Conservation (phyloP, 2,888 invertebrate genomes). For the Sinopyrophorus schimmeli region DNA sequence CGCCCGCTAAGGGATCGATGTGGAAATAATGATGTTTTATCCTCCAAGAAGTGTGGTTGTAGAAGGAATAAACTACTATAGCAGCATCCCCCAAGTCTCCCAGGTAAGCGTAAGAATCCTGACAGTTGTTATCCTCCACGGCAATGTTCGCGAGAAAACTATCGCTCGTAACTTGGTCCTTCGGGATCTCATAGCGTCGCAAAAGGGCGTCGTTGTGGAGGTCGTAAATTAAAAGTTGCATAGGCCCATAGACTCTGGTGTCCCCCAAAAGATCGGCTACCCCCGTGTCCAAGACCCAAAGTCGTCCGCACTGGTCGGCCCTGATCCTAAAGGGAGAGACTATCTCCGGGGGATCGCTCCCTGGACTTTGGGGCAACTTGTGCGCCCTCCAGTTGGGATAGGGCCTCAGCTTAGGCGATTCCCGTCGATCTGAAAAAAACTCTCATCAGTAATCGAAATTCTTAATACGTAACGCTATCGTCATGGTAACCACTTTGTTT, state of each 20-base stretch:
- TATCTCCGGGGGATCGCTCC: conserved; percentile 63
- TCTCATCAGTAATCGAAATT: too few species aligned
- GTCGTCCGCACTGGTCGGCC: conserved; percentile 74
- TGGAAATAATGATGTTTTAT: conserved; percentile 63
- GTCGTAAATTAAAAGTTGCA: conserved; percentile 73
- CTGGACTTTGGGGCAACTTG: conserved; percentile 56
- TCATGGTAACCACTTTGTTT: too few species aligned
- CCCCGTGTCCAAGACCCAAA: conserved; percentile 81
- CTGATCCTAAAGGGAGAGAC: conserved; percentile 74
- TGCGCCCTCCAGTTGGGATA: conserved; percentile 82
- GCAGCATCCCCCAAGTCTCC: conserved; percentile 72
- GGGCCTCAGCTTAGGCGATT: conserved; percentile 72
- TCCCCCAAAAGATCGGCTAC: conserved; percentile 63
- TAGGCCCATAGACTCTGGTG: conserved; percentile 58
- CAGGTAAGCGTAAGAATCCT: conserved; percentile 72
- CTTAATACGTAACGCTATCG: too few species aligned
- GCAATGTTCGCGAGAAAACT: conserved; percentile 78
- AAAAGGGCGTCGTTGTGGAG: conserved; percentile 70
- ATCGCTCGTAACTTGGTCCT: conserved; percentile 65
- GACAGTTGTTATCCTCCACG: conserved; percentile 74
- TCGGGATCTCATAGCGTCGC: conserved; percentile 68
- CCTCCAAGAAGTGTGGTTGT: conserved; percentile 71
- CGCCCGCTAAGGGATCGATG: conserved; percentile 68
- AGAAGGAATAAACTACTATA: conserved; percentile 77
- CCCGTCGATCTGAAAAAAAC: conserved; percentile 63